phyloP scores from a whole-genome alignment of 1,140 invertebrate genomes.

The Andrena cerasifolii region DNA sequence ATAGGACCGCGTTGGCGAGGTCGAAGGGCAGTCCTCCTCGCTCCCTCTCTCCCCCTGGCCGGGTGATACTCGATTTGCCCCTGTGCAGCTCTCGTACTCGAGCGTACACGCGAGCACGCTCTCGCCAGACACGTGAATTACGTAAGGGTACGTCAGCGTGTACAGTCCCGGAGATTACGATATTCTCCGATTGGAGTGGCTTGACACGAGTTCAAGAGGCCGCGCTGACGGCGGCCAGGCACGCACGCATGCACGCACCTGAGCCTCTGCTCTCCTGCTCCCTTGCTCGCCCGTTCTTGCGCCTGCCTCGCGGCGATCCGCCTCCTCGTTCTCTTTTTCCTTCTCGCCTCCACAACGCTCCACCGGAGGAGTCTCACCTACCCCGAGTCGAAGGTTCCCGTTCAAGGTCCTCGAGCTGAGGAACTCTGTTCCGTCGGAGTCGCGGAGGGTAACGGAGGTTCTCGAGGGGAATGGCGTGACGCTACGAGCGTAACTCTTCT shows the following conservation, averaged over 20 bases:
- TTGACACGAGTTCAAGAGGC: constrained; percentile 66
- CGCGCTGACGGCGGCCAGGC: constrained; percentile 38
- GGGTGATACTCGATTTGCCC: constrained; percentile 7
- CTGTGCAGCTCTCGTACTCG: constrained; percentile 6
- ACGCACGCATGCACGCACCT: constrained; percentile 50
- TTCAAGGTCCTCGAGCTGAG: not conserved
- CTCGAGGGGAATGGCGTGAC: not conserved
- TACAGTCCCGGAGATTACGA: constrained; percentile 65
- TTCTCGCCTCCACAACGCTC: not conserved
- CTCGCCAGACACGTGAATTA: constrained; percentile 68
- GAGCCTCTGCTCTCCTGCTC: too few species aligned
- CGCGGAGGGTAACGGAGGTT: not conserved
- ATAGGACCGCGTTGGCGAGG: constrained; percentile 51
- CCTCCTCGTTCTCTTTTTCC: not conserved
- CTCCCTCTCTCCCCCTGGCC: not conserved
- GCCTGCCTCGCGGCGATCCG: not conserved
- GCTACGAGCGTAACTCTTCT: not conserved
- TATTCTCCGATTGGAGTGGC: constrained; percentile 66
- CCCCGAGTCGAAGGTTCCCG: not conserved
- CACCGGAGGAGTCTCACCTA: not conserved
- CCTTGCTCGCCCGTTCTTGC: not conserved
- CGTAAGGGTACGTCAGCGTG: constrained; percentile 60
- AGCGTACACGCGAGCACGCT: constrained; percentile 55
- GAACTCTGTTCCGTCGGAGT: not conserved
- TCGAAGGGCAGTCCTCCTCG: constrained; percentile 60